Percentiles rank a stretch among this genome's conserved stretches.
Conservation (phyloP, 2,888 invertebrate species). For the Drosophila lutescens region DNA sequence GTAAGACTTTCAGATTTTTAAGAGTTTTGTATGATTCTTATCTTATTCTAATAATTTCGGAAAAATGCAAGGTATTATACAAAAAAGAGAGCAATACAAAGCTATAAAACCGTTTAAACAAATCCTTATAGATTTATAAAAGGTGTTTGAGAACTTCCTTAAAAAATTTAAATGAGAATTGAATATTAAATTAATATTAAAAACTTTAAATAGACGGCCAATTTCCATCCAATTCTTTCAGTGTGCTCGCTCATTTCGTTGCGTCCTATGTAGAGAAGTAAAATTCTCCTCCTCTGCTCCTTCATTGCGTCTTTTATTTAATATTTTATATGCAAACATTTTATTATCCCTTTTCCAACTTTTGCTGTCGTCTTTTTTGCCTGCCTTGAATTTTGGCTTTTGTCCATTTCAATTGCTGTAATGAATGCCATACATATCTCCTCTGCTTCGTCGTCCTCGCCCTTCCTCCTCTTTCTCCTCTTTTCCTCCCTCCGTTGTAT, state of each 20-base stretch:
- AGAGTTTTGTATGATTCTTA: too few relatives aligned
- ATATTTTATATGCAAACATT: conserved; percentile 70
- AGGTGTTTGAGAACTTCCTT: too few relatives aligned
- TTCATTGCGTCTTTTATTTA: conserved; percentile 54
- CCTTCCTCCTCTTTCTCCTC: neutral
- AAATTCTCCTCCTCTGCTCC: conserved; percentile 26
- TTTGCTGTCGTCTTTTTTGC: conserved; percentile 38
- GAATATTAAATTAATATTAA: too few relatives aligned
- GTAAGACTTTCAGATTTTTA: too few relatives aligned
- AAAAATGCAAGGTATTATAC: too few relatives aligned
- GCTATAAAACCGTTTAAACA: too few relatives aligned
- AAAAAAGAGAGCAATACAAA: too few relatives aligned
- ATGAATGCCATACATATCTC: conserved; percentile 50
- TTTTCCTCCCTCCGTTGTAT: conserved; percentile 24
- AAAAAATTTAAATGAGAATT: too few relatives aligned
- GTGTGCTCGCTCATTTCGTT: conserved; percentile 79
- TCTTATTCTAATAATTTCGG: too few relatives aligned
- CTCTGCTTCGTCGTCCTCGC: conserved; percentile 15
- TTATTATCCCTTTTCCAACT: conserved; percentile 63
- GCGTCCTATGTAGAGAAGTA: conserved; percentile 42
- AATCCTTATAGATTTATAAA: too few relatives aligned
- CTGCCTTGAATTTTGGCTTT: conserved; percentile 53
- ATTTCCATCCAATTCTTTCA: neutral
- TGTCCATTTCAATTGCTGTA: conserved; percentile 63
- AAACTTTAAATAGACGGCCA: too few relatives aligned